Percentiles rank a stretch among this genome's conserved stretches.
These are phyloP conservation scores for Amia ocellicauda DNA, from an alignment of 2,113 vertebrate genomes.

Conservation along the genomic window DNA sequence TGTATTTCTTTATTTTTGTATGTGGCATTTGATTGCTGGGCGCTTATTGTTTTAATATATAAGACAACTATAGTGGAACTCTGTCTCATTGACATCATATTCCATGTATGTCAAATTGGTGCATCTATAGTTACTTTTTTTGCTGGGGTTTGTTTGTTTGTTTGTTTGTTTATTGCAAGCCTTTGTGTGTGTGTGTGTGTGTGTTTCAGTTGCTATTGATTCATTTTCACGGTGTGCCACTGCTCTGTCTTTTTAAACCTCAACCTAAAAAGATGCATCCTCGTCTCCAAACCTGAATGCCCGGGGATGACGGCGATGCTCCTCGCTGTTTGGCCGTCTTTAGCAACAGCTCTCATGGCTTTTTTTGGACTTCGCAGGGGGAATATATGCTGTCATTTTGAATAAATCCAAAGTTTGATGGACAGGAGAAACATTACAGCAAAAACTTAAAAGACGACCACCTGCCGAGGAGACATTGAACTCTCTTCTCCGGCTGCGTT, in stretches of 20 bases:
- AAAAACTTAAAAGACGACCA: conserved; percentile 33
- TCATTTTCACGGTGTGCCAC: conserved; percentile 20
- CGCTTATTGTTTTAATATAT: too few relatives aligned
- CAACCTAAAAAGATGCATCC: conserved; percentile 47
- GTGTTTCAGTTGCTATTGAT: too few relatives aligned
- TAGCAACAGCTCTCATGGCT: conserved; percentile 14
- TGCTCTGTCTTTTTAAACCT: conserved; percentile 26
- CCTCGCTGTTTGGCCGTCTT: conserved; percentile 29
- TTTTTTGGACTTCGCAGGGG: conserved; percentile 23
- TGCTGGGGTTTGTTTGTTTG: not conserved
- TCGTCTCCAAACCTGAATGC: conserved; percentile 38
- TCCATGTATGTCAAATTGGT: conserved; percentile 19
- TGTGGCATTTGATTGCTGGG: too few relatives aligned
- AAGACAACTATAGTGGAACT: conserved; percentile 25
- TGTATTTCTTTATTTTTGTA: not conserved
- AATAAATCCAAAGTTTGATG: conserved; percentile 64
- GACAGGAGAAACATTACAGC: conserved; percentile 28
- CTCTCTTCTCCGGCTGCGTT: conserved; percentile 4
- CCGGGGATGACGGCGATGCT: conserved; percentile 43
- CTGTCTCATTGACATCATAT: conserved; percentile 17
- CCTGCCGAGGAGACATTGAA: conserved; percentile 36
- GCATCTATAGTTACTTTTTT: conserved; percentile 16
- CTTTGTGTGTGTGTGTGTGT: too few relatives aligned
- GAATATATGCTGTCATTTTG: conserved; percentile 35
- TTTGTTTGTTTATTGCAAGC: too few relatives aligned